phyloP scores from a whole-genome alignment of 2,113 vertebrate genomes.

The Actenoides lindsayi region DNA sequence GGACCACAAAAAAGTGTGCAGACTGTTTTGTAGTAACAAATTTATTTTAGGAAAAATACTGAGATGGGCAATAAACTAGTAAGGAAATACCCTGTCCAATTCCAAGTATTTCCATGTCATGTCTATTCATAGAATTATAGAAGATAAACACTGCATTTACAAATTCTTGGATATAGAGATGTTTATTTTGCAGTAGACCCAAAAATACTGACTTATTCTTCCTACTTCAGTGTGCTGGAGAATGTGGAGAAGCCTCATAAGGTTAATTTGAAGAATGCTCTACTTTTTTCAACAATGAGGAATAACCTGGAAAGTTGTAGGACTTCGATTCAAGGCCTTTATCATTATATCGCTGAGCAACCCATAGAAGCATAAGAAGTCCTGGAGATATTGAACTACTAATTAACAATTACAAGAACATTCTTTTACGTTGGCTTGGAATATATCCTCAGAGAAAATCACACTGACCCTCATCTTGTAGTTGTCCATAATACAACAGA shows the following conservation, averaged over 20 bases:
- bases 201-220: background rate
- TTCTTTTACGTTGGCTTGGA: background rate
- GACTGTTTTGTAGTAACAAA: fast-evolving
- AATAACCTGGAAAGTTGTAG: background rate
- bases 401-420: background rate
- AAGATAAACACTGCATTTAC: slow-evolving; percentile 16
- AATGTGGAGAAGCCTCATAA: background rate
- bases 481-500: background rate
- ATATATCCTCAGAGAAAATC: background rate
- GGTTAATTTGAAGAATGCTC: background rate
- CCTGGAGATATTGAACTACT: background rate
- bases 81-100: background rate
- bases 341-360: background rate
- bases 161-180: background rate
- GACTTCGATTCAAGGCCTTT: background rate
- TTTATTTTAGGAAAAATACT: background rate
- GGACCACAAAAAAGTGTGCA: background rate
- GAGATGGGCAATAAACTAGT: background rate
- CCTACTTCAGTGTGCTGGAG: background rate
- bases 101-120: background rate
- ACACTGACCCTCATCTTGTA: background rate
- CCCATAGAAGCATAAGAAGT: background rate
- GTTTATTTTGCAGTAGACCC: slow-evolving; percentile 36
- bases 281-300: background rate
- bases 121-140: background rate